phyloP scores from a whole-genome alignment of 2,888 invertebrate species.

The Brenthis daphne region DNA sequence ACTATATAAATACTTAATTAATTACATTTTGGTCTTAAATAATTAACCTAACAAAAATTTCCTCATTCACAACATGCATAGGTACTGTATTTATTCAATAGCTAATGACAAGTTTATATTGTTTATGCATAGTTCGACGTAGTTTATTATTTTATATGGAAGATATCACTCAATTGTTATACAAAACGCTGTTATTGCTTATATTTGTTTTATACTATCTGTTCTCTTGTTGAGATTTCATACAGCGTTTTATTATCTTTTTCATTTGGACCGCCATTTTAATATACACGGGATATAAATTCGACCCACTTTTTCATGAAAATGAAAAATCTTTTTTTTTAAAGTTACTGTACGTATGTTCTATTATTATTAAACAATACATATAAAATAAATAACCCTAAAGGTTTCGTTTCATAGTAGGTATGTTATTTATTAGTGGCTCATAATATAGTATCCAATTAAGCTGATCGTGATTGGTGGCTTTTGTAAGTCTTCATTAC shows the following conservation, averaged over 20 bases:
- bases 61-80: background rate
- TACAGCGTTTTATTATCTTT: too few species aligned
- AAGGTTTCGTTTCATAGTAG: too few species aligned
- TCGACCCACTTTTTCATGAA: too few species aligned
- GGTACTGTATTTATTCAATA: background rate
- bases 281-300: too few species aligned
- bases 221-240: background rate
- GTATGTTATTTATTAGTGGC: too few species aligned
- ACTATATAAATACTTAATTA: background rate
- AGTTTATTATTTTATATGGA: constrained; percentile 1
- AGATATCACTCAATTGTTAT: background rate
- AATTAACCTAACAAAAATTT: constrained; percentile 2
- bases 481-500: background rate
- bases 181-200: background rate
- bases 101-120: constrained; percentile 8
- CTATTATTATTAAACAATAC: too few species aligned
- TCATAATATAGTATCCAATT: too few species aligned
- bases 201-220: constrained; percentile 3
- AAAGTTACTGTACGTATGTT: too few species aligned
- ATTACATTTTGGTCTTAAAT: constrained; percentile 5
- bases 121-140: background rate
- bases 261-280: too few species aligned
- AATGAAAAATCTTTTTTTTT: too few species aligned
- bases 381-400: too few species aligned
- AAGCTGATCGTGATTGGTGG: background rate